Percentiles rank a stretch among this genome's conserved stretches.
Conservation (phyloP, 2,113 vertebrate species). For the Physeter macrocephalus region DNA sequence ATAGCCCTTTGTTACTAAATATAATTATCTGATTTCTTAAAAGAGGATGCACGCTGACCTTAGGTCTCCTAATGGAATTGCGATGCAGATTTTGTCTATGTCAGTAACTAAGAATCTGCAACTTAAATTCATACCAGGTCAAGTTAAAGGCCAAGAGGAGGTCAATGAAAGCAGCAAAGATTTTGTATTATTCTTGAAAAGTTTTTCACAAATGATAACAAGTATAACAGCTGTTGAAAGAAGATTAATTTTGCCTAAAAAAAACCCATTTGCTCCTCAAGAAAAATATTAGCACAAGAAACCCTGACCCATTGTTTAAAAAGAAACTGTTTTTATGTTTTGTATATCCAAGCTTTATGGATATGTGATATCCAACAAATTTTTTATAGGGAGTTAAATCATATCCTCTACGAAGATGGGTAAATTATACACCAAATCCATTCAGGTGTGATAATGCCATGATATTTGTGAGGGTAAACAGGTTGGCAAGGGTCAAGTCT, state of each 20-base stretch:
- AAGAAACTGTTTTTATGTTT: not conserved
- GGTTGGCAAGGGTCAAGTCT: not conserved
- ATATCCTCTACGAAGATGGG: not conserved
- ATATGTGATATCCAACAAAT: not conserved
- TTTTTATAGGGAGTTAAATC: not conserved
- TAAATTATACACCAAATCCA: not conserved
- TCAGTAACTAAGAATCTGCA: not conserved
- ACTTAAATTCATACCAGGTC: not conserved
- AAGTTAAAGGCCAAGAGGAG: not conserved
- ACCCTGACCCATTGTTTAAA: not conserved
- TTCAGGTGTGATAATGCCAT: not conserved
- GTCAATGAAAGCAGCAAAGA: not conserved
- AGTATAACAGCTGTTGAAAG: not conserved
- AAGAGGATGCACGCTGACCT: not conserved
- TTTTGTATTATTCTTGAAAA: not conserved
- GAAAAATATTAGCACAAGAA: not conserved
- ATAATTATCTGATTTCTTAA: not conserved
- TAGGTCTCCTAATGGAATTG: not conserved
- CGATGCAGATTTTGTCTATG: not conserved
- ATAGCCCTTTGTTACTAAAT: not conserved
- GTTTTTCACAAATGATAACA: not conserved
- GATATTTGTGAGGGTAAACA: not conserved
- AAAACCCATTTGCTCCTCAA: not conserved
- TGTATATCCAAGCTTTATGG: not conserved
- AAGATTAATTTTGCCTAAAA: not conserved